These are phyloP conservation scores for Melanotaenia trifasciata DNA, from an alignment of 2,797 vertebrate species.

Conservation along the genomic window DNA sequence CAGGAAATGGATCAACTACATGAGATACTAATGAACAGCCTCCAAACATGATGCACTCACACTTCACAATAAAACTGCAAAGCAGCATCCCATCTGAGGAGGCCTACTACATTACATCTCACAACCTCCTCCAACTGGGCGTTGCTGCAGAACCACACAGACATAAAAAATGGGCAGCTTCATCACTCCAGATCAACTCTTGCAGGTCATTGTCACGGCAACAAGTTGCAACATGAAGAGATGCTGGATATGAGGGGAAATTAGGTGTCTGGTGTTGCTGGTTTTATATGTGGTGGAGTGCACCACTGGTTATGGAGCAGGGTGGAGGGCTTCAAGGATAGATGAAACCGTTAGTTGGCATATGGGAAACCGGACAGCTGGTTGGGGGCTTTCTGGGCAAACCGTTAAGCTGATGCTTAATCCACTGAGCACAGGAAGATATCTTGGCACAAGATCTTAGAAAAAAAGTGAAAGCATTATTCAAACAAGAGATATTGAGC, in stretches of 20 bases:
- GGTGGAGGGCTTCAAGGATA: not conserved
- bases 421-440: not conserved
- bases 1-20: slow-evolving; percentile 3
- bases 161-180: slow-evolving; percentile 49
- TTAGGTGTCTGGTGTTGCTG: slow-evolving; percentile 14
- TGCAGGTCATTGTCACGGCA: slow-evolving; percentile 58
- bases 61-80: not conserved
- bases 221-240: slow-evolving; percentile 46
- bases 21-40: not conserved
- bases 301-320: slow-evolving; percentile 14
- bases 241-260: slow-evolving; percentile 22
- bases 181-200: slow-evolving; percentile 31
- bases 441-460: not conserved
- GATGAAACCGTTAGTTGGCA: not conserved
- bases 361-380: slow-evolving; percentile 1
- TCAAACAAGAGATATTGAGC: not conserved
- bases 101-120: not conserved
- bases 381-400: not conserved
- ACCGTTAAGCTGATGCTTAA: slow-evolving; percentile 13
- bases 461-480: not conserved
- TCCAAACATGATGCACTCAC: not conserved
- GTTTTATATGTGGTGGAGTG: slow-evolving; percentile 5
- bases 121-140: slow-evolving; percentile 49
- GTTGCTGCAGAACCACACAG: slow-evolving; percentile 60
- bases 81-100: not conserved